Evolutionary conservation across 2,113 vertebrate species (phyloP).

Genomic region (Pagrus major): DNA sequence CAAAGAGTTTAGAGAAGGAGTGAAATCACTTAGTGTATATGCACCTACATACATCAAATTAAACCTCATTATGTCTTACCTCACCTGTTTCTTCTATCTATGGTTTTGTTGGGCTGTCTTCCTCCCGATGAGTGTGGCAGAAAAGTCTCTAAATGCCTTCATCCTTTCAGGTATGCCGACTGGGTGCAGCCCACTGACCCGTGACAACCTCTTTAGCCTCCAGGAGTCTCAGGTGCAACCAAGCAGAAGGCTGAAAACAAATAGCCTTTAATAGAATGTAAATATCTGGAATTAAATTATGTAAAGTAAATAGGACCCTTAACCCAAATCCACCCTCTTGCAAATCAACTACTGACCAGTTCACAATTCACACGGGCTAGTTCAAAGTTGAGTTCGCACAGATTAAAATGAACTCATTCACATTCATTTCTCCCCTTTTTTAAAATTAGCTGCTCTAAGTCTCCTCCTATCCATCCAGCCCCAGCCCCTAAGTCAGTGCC

Average conservation of each 20-base stretch:
- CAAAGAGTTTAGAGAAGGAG: background rate
- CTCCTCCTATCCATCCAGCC: no score
- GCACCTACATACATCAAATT: background rate
- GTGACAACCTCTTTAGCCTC: conserved; percentile 55
- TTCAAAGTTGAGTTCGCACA: no score
- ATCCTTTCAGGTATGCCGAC: conserved; percentile 47
- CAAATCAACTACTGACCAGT: conserved; percentile 24
- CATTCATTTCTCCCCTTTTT: no score
- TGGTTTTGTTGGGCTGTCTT: background rate
- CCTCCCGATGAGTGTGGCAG: background rate
- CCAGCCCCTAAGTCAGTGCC: no score
- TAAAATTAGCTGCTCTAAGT: no score
- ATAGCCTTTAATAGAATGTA: conserved; percentile 64
- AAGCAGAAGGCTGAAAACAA: conserved; percentile 68
- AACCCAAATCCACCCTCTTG: conserved; percentile 6
- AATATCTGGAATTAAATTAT: conserved; percentile 66
- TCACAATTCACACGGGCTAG: no score
- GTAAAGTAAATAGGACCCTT: conserved; percentile 34
- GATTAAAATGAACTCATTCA: no score
- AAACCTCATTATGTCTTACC: background rate
- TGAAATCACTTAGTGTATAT: background rate
- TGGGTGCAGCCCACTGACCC: conserved; percentile 51
- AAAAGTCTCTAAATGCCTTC: background rate
- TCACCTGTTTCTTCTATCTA: background rate
- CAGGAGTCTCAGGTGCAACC: conserved; percentile 55